Evolutionary conservation across 2,888 invertebrate species (phyloP), one percentile per base, ranked within the genome.

Genomic region (Nasonia oneida): DNA sequence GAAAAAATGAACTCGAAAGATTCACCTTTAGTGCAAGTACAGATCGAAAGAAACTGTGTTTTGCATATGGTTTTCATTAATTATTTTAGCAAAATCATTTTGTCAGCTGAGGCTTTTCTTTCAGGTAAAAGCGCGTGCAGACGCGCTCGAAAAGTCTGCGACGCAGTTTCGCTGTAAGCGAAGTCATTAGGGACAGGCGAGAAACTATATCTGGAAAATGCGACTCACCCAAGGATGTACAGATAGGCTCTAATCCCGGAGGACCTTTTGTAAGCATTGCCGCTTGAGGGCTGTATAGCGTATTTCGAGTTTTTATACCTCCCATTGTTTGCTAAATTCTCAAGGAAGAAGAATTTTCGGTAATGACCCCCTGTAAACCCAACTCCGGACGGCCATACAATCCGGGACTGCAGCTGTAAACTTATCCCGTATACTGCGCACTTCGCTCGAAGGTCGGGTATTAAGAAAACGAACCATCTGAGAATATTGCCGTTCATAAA

Each of bases 1-100:
- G 67, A 47, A 42, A 73, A 3, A 42, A 50, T 50, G 75, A 64
- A 75, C 82, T 82, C n/a, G 75, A 82, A 50, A 50, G 12, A 33
- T 81, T 39, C 23, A 70, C 33, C 42, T 71, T 67, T 70, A n/a
- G 23, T 10, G 5, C 61, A 8, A 10, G 3, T 23, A 12, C 12
- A 47, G 42, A 47, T 10, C 10, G 10, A 47, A 2, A 47, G 42
- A 47, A 10, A 47, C 10, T 47, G 42, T 42, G 4, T 42, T 10
- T 12, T 12, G 1, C 37, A 10, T 12, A 10, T 42, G 1, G 10
- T 10, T 47, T 47, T 47, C 10, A 12, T 47, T 12, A 10, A 47
- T 47, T 12, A 12, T 47, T 47, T 47, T 2, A 47, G 12, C 10
- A 47, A 47, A 47, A 47, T 47, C 42, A 10, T 1, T 12, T 47